Conservation (phyloP, 2,888 invertebrate genomes). For the Psococerastis gibbosa region DNA sequence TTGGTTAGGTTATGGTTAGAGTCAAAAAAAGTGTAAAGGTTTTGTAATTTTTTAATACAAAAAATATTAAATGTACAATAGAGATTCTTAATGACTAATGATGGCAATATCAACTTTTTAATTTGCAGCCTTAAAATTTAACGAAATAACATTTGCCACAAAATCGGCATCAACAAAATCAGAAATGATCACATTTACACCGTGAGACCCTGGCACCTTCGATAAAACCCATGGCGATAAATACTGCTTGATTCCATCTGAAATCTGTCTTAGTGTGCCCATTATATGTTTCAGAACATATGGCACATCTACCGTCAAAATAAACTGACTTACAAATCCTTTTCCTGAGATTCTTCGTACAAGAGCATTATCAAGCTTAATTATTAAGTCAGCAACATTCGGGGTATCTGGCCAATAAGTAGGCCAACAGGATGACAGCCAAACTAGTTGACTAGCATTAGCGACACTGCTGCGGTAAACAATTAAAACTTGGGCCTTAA, state of each 20-base stretch:
- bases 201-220: conserved; percentile 22
- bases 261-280: conserved; percentile 19
- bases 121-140: neutral
- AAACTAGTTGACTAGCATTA: conserved; percentile 36
- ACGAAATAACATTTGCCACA: neutral
- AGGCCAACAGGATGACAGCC: conserved; percentile 49
- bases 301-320: conserved; percentile 48
- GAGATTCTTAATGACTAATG: no score
- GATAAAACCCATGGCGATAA: conserved; percentile 24
- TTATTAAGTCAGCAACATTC: conserved; percentile 33
- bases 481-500: conserved; percentile 31
- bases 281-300: conserved; percentile 33
- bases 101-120: no score
- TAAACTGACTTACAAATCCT: conserved; percentile 64
- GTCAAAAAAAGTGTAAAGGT: no score
- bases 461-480: conserved; percentile 44
- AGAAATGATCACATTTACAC: conserved; percentile 56
- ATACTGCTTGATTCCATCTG: conserved; percentile 22
- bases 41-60: no score
- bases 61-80: no score
- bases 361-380: conserved; percentile 37
- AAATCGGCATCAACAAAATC: conserved; percentile 45
- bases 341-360: conserved; percentile 32
- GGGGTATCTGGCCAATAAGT: conserved; percentile 69
- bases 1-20: no score